phyloP scores from a whole-genome alignment of 1,140 invertebrate species.

The Hestina assimilis region DNA sequence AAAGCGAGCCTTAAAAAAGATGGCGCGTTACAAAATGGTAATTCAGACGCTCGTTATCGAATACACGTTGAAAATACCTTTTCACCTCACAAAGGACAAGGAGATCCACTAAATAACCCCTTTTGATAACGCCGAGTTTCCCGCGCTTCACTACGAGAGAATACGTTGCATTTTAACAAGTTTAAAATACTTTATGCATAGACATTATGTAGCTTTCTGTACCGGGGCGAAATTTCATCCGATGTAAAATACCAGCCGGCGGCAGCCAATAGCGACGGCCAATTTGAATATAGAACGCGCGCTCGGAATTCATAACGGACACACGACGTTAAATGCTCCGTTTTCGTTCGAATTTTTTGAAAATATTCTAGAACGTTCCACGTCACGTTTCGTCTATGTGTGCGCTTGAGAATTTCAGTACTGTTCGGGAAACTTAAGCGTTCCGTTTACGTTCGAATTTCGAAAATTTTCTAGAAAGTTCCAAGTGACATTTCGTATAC shows the following conservation, averaged over 20 bases:
- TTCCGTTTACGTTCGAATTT: constrained; percentile 41
- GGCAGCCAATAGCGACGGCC: constrained; percentile 71
- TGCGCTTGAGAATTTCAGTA: no score
- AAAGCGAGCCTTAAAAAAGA: constrained; percentile 1
- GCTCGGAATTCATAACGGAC: constrained; percentile 70
- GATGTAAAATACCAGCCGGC: constrained; percentile 60
- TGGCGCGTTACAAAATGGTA: constrained; percentile 22
- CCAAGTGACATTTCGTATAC: not conserved
- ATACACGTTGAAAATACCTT: constrained; percentile 32
- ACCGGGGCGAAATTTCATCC: constrained; percentile 64
- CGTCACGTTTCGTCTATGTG: not conserved
- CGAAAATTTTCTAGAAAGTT: constrained; percentile 26
- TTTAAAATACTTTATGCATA: constrained; percentile 77
- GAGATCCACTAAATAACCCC: constrained; percentile 58
- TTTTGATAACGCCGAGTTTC: constrained; percentile 47
- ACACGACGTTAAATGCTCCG: constrained; percentile 58
- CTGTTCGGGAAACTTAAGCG: no score
- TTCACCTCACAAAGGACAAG: constrained; percentile 40
- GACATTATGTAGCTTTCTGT: constrained; percentile 69
- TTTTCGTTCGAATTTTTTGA: constrained; percentile 39
- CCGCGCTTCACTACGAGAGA: constrained; percentile 34
- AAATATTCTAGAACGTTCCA: constrained; percentile 23
- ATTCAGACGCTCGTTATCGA: constrained; percentile 25
- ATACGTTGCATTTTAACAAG: constrained; percentile 75
- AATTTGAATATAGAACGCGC: constrained; percentile 76